Conservation (phyloP, 2,797 vertebrate species). For the Podargus strigoides region DNA sequence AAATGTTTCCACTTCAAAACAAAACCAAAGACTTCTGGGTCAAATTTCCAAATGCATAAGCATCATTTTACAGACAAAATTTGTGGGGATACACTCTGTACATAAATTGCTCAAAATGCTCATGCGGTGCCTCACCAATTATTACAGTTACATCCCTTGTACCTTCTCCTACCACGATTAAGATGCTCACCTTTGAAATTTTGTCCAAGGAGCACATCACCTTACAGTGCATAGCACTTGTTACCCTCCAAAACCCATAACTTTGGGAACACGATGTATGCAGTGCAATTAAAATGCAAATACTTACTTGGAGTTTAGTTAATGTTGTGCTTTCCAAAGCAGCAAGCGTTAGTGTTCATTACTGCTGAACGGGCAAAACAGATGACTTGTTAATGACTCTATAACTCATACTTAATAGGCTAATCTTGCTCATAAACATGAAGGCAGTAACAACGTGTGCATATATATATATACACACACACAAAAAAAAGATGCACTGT, state of each 20-base stretch:
- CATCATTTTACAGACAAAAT: background rate
- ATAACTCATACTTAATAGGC: background rate
- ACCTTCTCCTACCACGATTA: background rate
- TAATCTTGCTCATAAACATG: background rate
- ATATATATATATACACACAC: accelerated
- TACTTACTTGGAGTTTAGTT: background rate
- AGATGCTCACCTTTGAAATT: background rate
- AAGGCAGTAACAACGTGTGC: background rate
- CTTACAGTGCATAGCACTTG: background rate
- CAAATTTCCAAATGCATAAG: background rate
- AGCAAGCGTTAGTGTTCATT: background rate
- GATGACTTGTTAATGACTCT: background rate
- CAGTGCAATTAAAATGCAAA: background rate
- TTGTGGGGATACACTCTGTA: background rate
- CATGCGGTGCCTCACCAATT: accelerated
- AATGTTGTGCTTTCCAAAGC: background rate
- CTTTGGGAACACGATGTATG: background rate
- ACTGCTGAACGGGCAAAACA: background rate
- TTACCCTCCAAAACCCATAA: background rate
- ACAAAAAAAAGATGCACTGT: background rate
- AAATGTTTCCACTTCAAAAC: background rate
- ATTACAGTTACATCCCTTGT: background rate
- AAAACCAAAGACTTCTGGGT: background rate
- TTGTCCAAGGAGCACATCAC: background rate
- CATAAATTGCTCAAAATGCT: background rate